Evolutionary conservation across 64 coral and sea anemone species (phyloP).

Genomic region (Montipora efflorescens): DNA sequence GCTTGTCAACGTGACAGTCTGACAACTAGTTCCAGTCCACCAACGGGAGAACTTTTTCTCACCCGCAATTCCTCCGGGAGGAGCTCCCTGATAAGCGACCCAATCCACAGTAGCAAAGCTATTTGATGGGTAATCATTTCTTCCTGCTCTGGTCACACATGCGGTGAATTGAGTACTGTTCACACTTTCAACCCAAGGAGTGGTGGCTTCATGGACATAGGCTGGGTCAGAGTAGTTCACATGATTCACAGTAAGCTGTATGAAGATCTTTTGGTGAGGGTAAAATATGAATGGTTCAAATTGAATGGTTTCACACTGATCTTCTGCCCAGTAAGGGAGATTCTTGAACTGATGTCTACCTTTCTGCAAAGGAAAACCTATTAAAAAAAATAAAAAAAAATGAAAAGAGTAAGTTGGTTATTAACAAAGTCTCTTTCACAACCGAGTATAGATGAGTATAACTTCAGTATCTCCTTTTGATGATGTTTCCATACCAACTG

Average conservation of each 20-base stretch:
- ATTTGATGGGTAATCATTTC: constrained; percentile 46
- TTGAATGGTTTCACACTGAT: constrained; percentile 34
- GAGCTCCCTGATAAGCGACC: constrained; percentile 65
- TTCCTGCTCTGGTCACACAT: constrained; percentile 64
- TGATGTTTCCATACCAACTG: too few species aligned
- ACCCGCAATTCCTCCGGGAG: constrained; percentile 3
- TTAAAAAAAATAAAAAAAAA: background rate
- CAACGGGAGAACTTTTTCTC: too few species aligned
- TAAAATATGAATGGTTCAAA: constrained; percentile 67
- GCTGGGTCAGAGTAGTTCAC: constrained; percentile 31
- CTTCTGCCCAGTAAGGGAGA: background rate
- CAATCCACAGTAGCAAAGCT: constrained; percentile 56
- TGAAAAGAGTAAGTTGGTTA: too few species aligned
- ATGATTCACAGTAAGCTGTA: constrained; percentile 73
- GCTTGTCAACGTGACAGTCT: too few species aligned
- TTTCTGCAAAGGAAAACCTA: constrained; percentile 67
- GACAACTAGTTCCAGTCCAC: too few species aligned
- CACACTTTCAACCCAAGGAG: constrained; percentile 78
- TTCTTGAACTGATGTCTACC: constrained; percentile 8
- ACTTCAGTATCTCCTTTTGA: too few species aligned
- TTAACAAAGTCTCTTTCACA: too few species aligned
- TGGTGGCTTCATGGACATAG: constrained; percentile 48
- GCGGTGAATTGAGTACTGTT: constrained; percentile 62
- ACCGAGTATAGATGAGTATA: too few species aligned
- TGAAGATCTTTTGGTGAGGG: constrained; percentile 61